These are phyloP conservation scores for Limosa lapponica DNA, from an alignment of 2,797 vertebrate genomes.

Conservation along the genomic window DNA sequence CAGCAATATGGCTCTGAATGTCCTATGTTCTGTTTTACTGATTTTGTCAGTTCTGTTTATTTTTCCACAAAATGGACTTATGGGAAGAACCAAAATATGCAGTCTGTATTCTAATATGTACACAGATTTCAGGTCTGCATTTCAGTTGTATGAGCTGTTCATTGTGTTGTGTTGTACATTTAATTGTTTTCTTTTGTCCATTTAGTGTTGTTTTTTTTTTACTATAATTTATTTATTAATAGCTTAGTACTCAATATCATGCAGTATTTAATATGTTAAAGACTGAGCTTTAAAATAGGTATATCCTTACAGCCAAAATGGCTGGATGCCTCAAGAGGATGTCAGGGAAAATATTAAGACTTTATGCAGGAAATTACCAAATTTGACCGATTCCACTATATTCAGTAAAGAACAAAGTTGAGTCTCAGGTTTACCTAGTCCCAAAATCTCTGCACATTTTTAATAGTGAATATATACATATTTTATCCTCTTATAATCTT, in stretches of 20 bases:
- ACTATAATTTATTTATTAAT: neutral
- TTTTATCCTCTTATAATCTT: neutral
- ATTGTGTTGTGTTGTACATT: neutral
- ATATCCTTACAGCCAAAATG: neutral
- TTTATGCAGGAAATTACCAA: neutral
- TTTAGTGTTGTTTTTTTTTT: neutral
- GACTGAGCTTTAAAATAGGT: neutral
- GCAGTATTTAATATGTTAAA: neutral
- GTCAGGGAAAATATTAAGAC: neutral
- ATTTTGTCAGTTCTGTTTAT: neutral
- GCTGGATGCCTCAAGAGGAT: neutral
- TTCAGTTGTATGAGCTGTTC: neutral
- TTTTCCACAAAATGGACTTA: neutral
- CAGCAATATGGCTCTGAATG: neutral
- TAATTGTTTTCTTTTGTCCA: neutral
- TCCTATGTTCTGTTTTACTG: neutral
- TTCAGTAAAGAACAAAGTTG: neutral
- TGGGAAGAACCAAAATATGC: neutral
- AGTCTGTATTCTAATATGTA: neutral
- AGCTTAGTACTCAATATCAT: neutral
- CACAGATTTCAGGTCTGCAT: neutral
- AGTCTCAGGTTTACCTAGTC: neutral
- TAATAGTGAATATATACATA: neutral
- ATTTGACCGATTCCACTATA: neutral
- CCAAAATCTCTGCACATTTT: neutral